Conservation (phyloP, 64 coral and sea anemone genomes). For the Stichodactyla mertensii region DNA sequence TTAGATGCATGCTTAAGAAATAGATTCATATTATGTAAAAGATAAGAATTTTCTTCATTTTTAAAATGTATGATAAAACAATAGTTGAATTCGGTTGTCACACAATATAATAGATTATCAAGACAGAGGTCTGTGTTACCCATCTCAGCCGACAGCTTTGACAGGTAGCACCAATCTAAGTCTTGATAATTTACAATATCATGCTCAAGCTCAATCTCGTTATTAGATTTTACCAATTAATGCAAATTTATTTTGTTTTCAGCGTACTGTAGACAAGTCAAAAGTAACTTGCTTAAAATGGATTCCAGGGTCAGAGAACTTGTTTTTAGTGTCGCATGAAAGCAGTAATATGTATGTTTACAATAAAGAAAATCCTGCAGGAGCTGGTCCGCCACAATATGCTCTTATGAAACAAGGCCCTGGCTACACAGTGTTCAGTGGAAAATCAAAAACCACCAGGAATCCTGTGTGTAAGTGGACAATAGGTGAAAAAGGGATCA, state of each 20-base stretch:
- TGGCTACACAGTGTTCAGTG: slow-evolving; percentile 78
- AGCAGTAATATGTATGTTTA: slow-evolving; percentile 99
- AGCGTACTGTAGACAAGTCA: slow-evolving; percentile 94
- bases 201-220: too few species aligned
- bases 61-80: too few species aligned
- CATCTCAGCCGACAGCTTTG: too few species aligned
- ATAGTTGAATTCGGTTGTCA: too few species aligned
- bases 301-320: slow-evolving; percentile 98
- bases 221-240: too few species aligned
- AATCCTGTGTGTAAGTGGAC: slow-evolving; percentile 99
- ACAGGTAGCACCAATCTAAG: too few species aligned
- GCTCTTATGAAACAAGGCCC: slow-evolving; percentile 96
- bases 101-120: too few species aligned
- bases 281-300: slow-evolving; percentile 94
- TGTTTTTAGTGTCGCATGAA: slow-evolving; percentile 92
- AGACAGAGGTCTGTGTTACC: too few species aligned
- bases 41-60: too few species aligned
- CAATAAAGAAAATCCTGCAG: slow-evolving; percentile 88
- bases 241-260: slow-evolving; percentile 5
- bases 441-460: slow-evolving; percentile 85
- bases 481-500: slow-evolving; percentile 77
- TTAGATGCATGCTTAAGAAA: too few species aligned
- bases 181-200: too few species aligned
- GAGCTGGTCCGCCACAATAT: slow-evolving; percentile 59
- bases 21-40: too few species aligned